A percentile compares a stretch with the other conserved stretches of the same genome.
Conservation (phyloP, 1,140 invertebrate species). For the Drosophila grimshawi region DNA sequence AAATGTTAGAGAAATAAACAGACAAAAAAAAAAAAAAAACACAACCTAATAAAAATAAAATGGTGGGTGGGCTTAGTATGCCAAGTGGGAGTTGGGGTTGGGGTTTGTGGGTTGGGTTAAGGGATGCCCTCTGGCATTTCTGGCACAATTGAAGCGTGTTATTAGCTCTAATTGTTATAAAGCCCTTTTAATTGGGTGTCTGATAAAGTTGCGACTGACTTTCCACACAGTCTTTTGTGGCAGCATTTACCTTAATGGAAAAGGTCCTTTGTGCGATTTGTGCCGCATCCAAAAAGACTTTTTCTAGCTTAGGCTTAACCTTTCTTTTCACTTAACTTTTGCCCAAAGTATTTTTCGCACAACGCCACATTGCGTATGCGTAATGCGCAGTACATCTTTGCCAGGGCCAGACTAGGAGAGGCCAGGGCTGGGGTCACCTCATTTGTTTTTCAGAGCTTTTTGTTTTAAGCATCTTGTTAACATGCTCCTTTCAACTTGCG, state of each 20-base stretch:
- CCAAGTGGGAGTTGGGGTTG: not conserved
- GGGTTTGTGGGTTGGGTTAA: not conserved
- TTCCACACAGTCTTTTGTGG: conserved; percentile 8
- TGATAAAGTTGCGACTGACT: conserved; percentile 66
- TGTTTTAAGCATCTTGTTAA: conserved; percentile 75
- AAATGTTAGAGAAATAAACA: conserved; percentile 23
- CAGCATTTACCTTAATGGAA: conserved; percentile 71
- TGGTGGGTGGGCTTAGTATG: conserved; percentile 8
- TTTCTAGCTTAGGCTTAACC: conserved; percentile 35
- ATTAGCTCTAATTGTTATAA: conserved; percentile 82
- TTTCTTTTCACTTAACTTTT: conserved; percentile 58
- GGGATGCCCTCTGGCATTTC: conserved; percentile 52
- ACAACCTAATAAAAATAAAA: conserved; percentile 43
- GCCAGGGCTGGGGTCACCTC: conserved; percentile 12
- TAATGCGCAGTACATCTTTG: conserved; percentile 46
- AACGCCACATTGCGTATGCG: conserved; percentile 67
- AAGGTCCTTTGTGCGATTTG: conserved; percentile 59
- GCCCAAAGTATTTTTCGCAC: conserved; percentile 72
- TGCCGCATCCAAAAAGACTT: conserved; percentile 4
- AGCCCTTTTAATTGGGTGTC: conserved; percentile 82
- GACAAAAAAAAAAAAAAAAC: conserved; percentile 26
- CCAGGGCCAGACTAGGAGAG: not conserved
- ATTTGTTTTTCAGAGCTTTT: conserved; percentile 59
- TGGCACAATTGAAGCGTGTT: conserved; percentile 82
- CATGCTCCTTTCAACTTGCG: conserved; percentile 65